Conservation (phyloP, 2,113 vertebrate genomes). For the Larimichthys polyactis region DNA sequence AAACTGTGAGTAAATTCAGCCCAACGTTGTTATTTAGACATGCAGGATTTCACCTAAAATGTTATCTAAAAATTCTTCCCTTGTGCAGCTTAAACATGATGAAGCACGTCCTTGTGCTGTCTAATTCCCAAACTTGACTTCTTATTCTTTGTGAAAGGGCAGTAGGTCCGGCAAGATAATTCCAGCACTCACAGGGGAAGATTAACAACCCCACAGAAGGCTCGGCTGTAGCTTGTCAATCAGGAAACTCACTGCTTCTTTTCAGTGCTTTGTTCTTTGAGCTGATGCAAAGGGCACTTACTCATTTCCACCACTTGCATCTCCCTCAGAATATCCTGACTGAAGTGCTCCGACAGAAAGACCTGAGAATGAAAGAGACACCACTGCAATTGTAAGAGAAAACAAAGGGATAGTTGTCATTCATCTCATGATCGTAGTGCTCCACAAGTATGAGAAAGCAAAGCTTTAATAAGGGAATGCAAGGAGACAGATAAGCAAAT, state of each 20-base stretch:
- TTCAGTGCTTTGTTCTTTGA: constrained; percentile 65
- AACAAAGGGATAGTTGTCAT: constrained; percentile 53
- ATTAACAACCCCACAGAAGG: constrained; percentile 58
- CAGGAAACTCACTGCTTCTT: constrained; percentile 42
- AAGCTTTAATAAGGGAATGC: constrained; percentile 37
- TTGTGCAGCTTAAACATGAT: constrained; percentile 14
- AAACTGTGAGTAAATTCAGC: constrained; percentile 1
- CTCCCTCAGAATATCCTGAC: constrained; percentile 37
- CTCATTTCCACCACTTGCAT: constrained; percentile 41
- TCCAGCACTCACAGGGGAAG: constrained; percentile 59
- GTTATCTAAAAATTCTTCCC: constrained; percentile 11
- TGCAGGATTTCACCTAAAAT: constrained; percentile 23
- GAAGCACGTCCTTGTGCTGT: constrained; percentile 32
- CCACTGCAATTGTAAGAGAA: constrained; percentile 20
- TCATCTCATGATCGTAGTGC: constrained; percentile 52
- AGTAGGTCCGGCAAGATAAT: constrained; percentile 57
- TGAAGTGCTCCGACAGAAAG: constrained; percentile 1
- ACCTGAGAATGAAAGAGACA: constrained; percentile 10
- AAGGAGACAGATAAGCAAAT: constrained; percentile 59
- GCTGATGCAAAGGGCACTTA: constrained; percentile 58
- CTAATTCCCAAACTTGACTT: constrained; percentile 56
- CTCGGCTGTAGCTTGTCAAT: constrained; percentile 65
- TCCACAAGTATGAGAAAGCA: constrained; percentile 20
- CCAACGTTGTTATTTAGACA: constrained; percentile 22
- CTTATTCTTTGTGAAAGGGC: constrained; percentile 52